Conservation (phyloP, 1,140 invertebrate genomes). For the Penaeus indicus region DNA sequence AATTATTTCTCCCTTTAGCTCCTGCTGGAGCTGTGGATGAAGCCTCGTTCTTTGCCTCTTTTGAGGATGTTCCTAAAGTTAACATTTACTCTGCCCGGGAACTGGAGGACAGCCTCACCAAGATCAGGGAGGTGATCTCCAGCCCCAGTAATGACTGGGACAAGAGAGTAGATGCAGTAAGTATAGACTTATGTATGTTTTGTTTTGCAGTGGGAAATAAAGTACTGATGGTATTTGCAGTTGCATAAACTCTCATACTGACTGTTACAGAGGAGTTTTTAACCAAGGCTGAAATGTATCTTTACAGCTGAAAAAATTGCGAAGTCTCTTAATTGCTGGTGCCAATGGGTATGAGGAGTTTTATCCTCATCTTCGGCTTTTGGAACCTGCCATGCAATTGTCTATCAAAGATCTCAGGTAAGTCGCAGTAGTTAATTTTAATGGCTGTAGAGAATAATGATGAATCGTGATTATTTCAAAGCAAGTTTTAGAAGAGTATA, state of each 20-base stretch:
- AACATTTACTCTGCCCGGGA: slow-evolving; percentile 88
- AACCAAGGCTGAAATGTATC: background rate
- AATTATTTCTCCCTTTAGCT: slow-evolving; percentile 29
- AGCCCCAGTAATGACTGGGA: slow-evolving; percentile 92
- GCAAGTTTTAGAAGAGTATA: no score
- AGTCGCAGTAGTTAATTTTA: background rate
- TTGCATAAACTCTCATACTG: no score
- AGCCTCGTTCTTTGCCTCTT: slow-evolving; percentile 87
- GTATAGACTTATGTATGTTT: slow-evolving; percentile 68
- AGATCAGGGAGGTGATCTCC: slow-evolving; percentile 81
- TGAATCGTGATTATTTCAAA: no score
- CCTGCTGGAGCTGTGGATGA: slow-evolving; percentile 88
- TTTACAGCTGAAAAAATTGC: slow-evolving; percentile 84
- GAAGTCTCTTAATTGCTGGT: slow-evolving; percentile 85
- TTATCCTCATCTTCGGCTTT: slow-evolving; percentile 80
- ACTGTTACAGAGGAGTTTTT: background rate
- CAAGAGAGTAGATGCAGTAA: slow-evolving; percentile 88
- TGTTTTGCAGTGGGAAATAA: no score
- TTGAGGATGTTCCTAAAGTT: slow-evolving; percentile 86
- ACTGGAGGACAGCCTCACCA: slow-evolving; percentile 85
- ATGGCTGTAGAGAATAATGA: no score
- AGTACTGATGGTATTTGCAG: no score
- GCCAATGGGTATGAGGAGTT: slow-evolving; percentile 88
- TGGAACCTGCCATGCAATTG: slow-evolving; percentile 85
- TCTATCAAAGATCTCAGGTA: slow-evolving; percentile 89